Evolutionary conservation across 2,113 vertebrate genomes (phyloP), one percentile per base, ranked within the genome.

Genomic region (Naja naja): DNA sequence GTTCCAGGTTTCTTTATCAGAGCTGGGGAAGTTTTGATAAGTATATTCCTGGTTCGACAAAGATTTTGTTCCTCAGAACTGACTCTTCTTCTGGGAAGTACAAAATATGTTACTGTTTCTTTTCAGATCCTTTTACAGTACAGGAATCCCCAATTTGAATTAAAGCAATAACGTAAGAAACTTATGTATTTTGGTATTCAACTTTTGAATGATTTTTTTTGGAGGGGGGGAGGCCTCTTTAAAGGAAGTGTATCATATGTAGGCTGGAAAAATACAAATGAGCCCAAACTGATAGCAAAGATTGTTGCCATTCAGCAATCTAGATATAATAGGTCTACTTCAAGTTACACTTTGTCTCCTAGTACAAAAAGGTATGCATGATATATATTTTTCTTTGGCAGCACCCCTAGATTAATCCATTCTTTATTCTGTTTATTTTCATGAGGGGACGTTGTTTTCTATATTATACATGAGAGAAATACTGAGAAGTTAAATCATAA

Each of bases 21-120:
- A 1, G 43, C 27, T 11, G 34, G 25, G 85, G 11, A 43, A 11
- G 3, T 8, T 64, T 8, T 45, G 53, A 43, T 74, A 34, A 34
- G 69, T 81, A 22, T 81, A 22, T 81, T 81, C 18, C 74, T 81
- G 74, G 34, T 81, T 81, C 18, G 22, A 34, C 20, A 90, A 9
- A 0, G 22, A 0, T 60, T 49, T 3, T 14, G 54, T 4, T 0
- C 5, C 7, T 54, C 30, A 27, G 16, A 0, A 0, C 69, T 94
- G n/a, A 25, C 23, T 20, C 93, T 5, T 45, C 22, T 89, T 27
- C 74, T 81, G 7, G 9, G 45, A 86, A 92, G 18, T 86, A 43
- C n/a, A 22, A 81, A 54, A 81, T 10, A 39, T 12, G 4, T 54
- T 45, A 53, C 45, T 43, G 3, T 53, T 54, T 55, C 12, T 43